Evolutionary conservation across 2,888 invertebrate genomes (phyloP).

Genomic region (Syrphus vitripennis): DNA sequence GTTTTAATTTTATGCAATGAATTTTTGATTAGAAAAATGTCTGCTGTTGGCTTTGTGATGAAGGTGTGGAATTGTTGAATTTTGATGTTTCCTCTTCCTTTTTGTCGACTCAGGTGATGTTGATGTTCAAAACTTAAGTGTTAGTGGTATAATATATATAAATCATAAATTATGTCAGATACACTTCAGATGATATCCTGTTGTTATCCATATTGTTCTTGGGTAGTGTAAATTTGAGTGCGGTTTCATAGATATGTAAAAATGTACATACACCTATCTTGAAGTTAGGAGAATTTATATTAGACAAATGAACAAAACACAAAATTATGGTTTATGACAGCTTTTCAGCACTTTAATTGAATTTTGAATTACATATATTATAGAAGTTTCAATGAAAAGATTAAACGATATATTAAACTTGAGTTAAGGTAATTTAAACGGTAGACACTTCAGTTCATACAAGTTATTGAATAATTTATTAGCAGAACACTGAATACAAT

Average conservation of each 20-base stretch:
- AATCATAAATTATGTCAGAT: neutral
- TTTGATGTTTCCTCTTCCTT: neutral
- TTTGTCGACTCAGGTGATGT: neutral
- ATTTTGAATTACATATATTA: too few relatives aligned
- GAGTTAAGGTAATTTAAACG: too few relatives aligned
- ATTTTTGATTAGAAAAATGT: constrained; percentile 50
- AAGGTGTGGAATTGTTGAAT: neutral
- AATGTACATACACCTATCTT: neutral
- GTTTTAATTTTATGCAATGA: constrained; percentile 45
- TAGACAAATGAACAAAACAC: neutral
- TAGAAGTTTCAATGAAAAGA: too few relatives aligned
- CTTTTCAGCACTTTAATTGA: too few relatives aligned
- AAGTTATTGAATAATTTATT: too few relatives aligned
- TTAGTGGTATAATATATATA: neutral
- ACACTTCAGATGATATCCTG: neutral
- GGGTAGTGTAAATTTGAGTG: neutral
- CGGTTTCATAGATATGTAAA: too few relatives aligned
- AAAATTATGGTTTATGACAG: neutral
- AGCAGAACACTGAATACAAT: too few relatives aligned
- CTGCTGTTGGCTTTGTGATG: neutral
- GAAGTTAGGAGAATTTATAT: neutral
- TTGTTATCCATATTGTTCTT: neutral
- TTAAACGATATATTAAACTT: too few relatives aligned
- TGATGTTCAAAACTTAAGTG: neutral
- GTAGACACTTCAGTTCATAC: too few relatives aligned